A percentile compares a stretch with the other conserved stretches of the same genome.
These are phyloP conservation scores for Stichopus horrens DNA, from an alignment of 53 echinoderm and acorn worm species.

Conservation along the genomic window DNA sequence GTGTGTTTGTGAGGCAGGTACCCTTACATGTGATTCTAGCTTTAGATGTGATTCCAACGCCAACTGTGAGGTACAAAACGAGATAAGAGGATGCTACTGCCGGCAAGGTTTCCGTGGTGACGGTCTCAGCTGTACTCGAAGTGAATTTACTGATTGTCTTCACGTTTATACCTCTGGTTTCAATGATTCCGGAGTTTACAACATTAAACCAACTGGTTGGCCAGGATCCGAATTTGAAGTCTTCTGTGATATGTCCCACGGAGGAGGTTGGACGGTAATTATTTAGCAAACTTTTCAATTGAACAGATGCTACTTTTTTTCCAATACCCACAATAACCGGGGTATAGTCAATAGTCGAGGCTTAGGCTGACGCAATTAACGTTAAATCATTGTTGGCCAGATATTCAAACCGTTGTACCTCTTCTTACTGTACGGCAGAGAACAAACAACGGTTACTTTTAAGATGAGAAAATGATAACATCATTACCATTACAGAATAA, in stretches of 20 bases:
- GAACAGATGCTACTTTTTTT: too few species aligned
- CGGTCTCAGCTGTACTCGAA: background rate
- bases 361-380: too few species aligned
- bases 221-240: conserved; percentile 27
- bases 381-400: too few species aligned
- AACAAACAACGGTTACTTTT: too few species aligned
- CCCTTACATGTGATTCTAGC: background rate
- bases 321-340: too few species aligned
- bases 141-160: background rate
- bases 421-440: too few species aligned
- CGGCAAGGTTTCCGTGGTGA: background rate
- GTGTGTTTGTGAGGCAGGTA: background rate
- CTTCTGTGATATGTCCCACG: conserved; percentile 23
- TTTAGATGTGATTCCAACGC: conserved; percentile 22
- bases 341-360: too few species aligned
- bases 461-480: too few species aligned
- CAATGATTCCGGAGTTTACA: background rate
- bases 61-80: conserved; percentile 11
- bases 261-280: conserved; percentile 42
- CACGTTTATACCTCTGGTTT: conserved; percentile 13
- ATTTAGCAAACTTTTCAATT: background rate
- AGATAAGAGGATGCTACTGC: background rate
- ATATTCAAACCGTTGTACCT: too few species aligned
- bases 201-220: conserved; percentile 31
- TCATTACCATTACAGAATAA: too few species aligned